These are phyloP conservation scores for Sternarchorhynchus goeldii DNA, from an alignment of 2,797 vertebrate genomes.

Conservation along the genomic window DNA sequence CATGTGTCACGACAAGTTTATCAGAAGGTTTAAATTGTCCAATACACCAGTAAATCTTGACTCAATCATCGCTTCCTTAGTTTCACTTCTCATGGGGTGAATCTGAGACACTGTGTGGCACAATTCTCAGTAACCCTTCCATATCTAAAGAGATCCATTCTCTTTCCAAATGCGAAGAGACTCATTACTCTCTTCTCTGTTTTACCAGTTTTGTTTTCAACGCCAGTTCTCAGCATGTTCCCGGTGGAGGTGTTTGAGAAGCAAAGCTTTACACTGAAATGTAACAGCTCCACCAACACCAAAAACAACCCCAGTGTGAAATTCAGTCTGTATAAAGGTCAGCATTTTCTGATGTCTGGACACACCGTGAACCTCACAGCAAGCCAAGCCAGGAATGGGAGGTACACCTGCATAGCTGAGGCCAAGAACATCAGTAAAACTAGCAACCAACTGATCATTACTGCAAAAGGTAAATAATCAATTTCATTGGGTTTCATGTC, in stretches of 20 bases:
- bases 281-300: conserved; percentile 51
- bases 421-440: conserved; percentile 54
- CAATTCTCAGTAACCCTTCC: too few species aligned
- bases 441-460: conserved; percentile 57
- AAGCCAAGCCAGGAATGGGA: conserved; percentile 54
- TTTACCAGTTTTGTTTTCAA: conserved; percentile 66
- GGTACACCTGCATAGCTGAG: conserved; percentile 67
- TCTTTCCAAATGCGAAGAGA: too few species aligned
- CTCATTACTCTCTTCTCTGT: conserved; percentile 1
- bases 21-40: too few species aligned
- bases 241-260: conserved; percentile 64
- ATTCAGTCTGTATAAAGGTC: conserved; percentile 64
- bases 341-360: neutral
- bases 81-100: too few species aligned
- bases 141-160: neutral
- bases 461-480: conserved; percentile 68
- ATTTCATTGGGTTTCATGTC: neutral
- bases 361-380: conserved; percentile 2
- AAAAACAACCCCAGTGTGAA: conserved; percentile 55
- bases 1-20: too few species aligned
- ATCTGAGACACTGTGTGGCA: too few species aligned
- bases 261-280: conserved; percentile 57
- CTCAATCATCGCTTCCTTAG: too few species aligned
- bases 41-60: too few species aligned
- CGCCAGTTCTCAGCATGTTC: conserved; percentile 61